Conservation (phyloP, 2,888 invertebrate species). For the Caprella mutica region DNA sequence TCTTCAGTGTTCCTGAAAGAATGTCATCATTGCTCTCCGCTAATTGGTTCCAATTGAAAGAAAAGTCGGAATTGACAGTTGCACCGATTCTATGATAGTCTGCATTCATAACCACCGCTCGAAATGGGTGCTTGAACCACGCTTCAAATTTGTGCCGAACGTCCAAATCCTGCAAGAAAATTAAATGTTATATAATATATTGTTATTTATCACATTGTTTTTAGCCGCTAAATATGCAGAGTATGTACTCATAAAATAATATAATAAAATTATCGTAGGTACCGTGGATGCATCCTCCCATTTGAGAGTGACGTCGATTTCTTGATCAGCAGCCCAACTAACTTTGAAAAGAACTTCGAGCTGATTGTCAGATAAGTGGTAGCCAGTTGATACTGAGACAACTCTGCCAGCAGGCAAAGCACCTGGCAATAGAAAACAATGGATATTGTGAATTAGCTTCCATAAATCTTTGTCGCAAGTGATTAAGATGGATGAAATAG, state of each 20-base stretch:
- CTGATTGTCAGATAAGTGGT: background rate
- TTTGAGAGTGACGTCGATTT: background rate
- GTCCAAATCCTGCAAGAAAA: too few species aligned
- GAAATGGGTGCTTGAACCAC: conserved; percentile 9
- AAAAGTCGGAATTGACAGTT: background rate
- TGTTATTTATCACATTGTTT: too few species aligned
- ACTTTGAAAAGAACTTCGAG: conserved; percentile 1
- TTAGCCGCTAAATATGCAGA: too few species aligned
- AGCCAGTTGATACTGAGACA: background rate
- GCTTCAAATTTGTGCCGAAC: too few species aligned
- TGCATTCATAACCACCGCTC: conserved; percentile 2
- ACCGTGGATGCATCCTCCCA: background rate
- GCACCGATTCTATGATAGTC: conserved; percentile 1
- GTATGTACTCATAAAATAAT: too few species aligned
- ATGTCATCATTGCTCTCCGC: background rate
- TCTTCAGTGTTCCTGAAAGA: background rate
- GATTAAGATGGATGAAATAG: background rate
- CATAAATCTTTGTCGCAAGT: background rate
- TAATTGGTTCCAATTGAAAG: conserved; percentile 10
- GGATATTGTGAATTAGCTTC: background rate
- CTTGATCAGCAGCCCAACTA: conserved; percentile 1
- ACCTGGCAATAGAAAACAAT: background rate
- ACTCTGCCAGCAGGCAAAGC: background rate
- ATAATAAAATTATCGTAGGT: too few species aligned
- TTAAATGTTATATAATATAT: too few species aligned